Evolutionary conservation across 2,113 vertebrate genomes (phyloP), one percentile per base, ranked within the genome.

Genomic region (Axis porcinus): DNA sequence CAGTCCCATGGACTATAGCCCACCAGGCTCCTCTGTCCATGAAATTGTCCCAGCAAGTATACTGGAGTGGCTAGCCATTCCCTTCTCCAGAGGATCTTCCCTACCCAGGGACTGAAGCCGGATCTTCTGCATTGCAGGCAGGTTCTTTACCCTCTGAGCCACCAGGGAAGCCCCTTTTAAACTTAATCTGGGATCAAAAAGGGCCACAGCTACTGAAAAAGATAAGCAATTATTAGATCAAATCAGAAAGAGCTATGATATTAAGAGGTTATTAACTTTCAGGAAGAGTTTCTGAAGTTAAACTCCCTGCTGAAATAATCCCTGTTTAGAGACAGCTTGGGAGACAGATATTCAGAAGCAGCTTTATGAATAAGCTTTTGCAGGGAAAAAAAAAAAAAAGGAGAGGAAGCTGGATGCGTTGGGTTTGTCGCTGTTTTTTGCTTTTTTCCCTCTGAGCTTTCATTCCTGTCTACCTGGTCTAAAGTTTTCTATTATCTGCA

Each of bases 201-300:
- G 52, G 47, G 40, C 17, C 64, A 62, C 21, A 47, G 21, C 5
- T 60, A 43, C 45, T 91, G 16, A 91, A 90, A 91, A 43, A 16
- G 6, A 36, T n/a, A 86, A 94, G 47, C 25, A 25, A 19, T 58
- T 81, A 81, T 17, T 84, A 36, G 67, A 82, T 58, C 0, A 21
- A 30, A n/a, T 45, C 21, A 64, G 36, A 60, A 92, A 40, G 5
- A 70, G 15, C 55, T 86, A 33, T 4, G 11, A 54, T 57, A 45
- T 87, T n/a, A 88, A 87, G 33, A 76, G 36, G 62, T 36, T 74
- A 62, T 30, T 19, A 43, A 78, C 45, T 91, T 96, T 89, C 6
- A 89, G 64, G 84, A 95, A 55, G 33, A 62, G 21, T 74, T 67
- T 86, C 28, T 82, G 17, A 83, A 78, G 58, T 93, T 94, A 82